These are phyloP conservation scores for Lasioglossum lativentre DNA, from an alignment of 2,888 invertebrate genomes.

Conservation along the genomic window DNA sequence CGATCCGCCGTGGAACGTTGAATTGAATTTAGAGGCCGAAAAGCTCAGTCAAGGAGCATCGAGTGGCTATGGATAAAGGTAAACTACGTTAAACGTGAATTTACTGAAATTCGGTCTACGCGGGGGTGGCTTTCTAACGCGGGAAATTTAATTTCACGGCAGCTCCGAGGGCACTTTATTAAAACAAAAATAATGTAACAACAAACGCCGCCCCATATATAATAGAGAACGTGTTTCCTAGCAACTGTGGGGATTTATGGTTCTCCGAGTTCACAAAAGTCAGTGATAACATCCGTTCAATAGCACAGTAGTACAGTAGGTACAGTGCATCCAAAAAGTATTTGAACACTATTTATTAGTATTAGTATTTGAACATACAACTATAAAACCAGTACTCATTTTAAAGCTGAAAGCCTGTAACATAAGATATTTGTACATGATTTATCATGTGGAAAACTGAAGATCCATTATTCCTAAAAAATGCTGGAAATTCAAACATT, in stretches of 20 bases:
- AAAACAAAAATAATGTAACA: neutral
- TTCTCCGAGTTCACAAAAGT: neutral
- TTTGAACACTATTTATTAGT: too few species aligned
- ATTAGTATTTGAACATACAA: too few species aligned
- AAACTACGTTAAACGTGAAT: constrained; percentile 48
- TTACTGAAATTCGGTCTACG: constrained; percentile 30
- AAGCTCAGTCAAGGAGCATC: constrained; percentile 55
- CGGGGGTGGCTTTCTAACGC: constrained; percentile 10
- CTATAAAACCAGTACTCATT: too few species aligned
- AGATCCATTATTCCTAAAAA: too few species aligned
- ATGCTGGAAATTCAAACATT: too few species aligned
- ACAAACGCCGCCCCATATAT: neutral
- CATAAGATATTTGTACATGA: too few species aligned
- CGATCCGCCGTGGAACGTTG: constrained; percentile 39
- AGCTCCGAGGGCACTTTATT: constrained; percentile 38
- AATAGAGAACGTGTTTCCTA: neutral
- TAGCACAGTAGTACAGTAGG: too few species aligned
- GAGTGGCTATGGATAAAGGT: constrained; percentile 52
- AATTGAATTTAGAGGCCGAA: constrained; percentile 60
- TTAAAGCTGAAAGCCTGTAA: too few species aligned
- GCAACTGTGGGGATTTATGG: neutral
- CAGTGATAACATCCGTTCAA: too few species aligned
- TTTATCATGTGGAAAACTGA: too few species aligned
- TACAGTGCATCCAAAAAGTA: too few species aligned
- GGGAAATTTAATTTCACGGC: constrained; percentile 58